Base-by-base conservation (phyloP, 2,888 invertebrate genomes). In the Xanthostigma xanthostigma region DNA sequence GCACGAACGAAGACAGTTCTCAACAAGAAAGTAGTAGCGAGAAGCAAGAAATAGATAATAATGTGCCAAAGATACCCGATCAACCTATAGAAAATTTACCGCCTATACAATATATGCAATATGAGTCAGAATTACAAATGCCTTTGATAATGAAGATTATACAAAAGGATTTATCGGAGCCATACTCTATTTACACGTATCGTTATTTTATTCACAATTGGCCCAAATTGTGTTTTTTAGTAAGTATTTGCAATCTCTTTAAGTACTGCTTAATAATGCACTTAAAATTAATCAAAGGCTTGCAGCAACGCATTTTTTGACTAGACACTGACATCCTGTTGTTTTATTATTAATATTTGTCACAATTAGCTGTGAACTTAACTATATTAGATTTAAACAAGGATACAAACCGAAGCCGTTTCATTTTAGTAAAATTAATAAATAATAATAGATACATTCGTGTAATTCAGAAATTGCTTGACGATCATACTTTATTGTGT, bases 131-230 rank as follows among this genome's bases (percentile, higher is more conserved):
- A 74, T 70, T 87, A 57, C 96, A 97, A 73, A 95, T 98, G 93
- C 91, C 93, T 60, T 90, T 93, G 70, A 97, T 98, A 58, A 97
- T 98, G 94, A 84, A 87, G 73, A 82, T 98, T 63, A 97, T 98
- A 67, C 95, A 96, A 66, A 95, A 94, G 69, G 98, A 98, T 76
- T 78, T 98, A 58, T 96, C 96, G 51, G 98, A 98, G 78, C 98
- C 98, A 38, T 98, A 98, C 74, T 97, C 97, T 56, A 97, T 98
- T 74, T 99, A 98, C 71, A 99, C 98, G 35, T 98, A 98, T 75
- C 84, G 98, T 73, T 99, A 97, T 76, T 98, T 98, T 75, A 96
- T 98, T 67, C 95, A 98, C 69, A 97, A 97, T 70, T 99, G 98
- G 98, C 97, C 97, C 66, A 91, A 96, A 71, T 75, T 98, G 57